Conservation (phyloP, 2,113 vertebrate species). For the Lanius ludovicianus region DNA sequence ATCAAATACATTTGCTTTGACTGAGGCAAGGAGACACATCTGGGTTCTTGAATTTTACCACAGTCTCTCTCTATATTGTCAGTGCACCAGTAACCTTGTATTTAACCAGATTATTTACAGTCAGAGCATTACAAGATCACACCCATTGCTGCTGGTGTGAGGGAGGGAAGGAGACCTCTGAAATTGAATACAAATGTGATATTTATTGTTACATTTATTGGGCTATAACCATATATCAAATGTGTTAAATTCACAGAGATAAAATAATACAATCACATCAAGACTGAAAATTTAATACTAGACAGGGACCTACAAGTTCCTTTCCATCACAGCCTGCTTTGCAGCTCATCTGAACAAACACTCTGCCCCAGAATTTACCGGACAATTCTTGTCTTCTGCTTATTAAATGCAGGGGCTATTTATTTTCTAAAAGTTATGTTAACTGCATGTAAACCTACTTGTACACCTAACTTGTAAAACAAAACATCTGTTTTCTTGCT, state of each 20-base stretch:
- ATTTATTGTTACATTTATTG: slow-evolving; percentile 69
- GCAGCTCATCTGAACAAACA: neutral
- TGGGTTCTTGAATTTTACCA: slow-evolving; percentile 45
- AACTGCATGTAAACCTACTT: slow-evolving; percentile 27
- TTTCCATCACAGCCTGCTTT: neutral
- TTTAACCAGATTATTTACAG: slow-evolving; percentile 76
- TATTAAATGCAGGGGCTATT: neutral
- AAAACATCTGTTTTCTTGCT: neutral
- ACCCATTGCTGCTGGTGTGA: slow-evolving; percentile 52
- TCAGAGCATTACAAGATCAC: slow-evolving; percentile 58
- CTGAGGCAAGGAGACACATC: slow-evolving; percentile 61
- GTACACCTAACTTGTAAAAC: neutral
- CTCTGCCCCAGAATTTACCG: neutral
- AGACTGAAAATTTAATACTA: slow-evolving; percentile 59
- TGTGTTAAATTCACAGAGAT: slow-evolving; percentile 50
- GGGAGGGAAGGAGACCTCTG: slow-evolving; percentile 52
- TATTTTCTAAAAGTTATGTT: neutral
- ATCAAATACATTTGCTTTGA: slow-evolving; percentile 71
- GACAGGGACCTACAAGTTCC: slow-evolving; percentile 10
- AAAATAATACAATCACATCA: slow-evolving; percentile 66
- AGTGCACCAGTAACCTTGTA: slow-evolving; percentile 62
- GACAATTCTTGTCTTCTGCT: neutral
- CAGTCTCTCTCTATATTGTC: slow-evolving; percentile 46
- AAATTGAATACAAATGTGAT: slow-evolving; percentile 63
- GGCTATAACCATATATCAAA: slow-evolving; percentile 64